These are phyloP conservation scores for Oligia latruncula DNA, from an alignment of 2,888 invertebrate species.

Conservation along the genomic window DNA sequence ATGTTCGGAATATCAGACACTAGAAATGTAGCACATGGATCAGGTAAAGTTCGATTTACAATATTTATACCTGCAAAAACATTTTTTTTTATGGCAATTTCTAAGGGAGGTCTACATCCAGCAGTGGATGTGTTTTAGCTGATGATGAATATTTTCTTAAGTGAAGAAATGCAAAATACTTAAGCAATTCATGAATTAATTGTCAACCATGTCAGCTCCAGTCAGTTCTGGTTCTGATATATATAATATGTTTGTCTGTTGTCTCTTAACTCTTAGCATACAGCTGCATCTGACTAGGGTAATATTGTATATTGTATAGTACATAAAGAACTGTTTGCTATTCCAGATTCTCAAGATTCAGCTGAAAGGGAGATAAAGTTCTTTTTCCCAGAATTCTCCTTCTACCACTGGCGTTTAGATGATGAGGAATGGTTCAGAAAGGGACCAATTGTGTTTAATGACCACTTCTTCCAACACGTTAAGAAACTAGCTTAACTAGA, in stretches of 20 bases:
- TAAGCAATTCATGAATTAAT: background rate
- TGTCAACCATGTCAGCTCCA: background rate
- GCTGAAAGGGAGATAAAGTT: constrained; percentile 94
- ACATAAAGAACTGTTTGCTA: constrained; percentile 14
- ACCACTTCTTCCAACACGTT: constrained; percentile 89
- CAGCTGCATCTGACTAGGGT: background rate
- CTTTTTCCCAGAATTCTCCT: constrained; percentile 95
- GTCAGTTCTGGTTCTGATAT: background rate
- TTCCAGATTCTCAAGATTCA: constrained; percentile 93
- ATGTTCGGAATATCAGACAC: constrained; percentile 97
- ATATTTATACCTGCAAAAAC: background rate
- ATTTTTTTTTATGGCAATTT: background rate
- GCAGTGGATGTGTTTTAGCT: background rate
- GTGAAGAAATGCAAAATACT: background rate
- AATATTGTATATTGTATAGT: no score
- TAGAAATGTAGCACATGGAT: constrained; percentile 98
- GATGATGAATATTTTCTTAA: background rate
- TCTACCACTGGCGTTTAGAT: constrained; percentile 91
- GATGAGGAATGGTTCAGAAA: constrained; percentile 88
- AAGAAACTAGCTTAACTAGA: constrained; percentile 74
- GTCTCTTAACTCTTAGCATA: background rate
- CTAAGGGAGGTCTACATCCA: background rate
- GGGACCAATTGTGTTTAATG: constrained; percentile 89
- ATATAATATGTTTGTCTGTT: background rate
- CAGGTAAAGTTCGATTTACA: constrained; percentile 91